Conservation (phyloP, 2,797 vertebrate genomes). For the Tadarida brasiliensis region DNA sequence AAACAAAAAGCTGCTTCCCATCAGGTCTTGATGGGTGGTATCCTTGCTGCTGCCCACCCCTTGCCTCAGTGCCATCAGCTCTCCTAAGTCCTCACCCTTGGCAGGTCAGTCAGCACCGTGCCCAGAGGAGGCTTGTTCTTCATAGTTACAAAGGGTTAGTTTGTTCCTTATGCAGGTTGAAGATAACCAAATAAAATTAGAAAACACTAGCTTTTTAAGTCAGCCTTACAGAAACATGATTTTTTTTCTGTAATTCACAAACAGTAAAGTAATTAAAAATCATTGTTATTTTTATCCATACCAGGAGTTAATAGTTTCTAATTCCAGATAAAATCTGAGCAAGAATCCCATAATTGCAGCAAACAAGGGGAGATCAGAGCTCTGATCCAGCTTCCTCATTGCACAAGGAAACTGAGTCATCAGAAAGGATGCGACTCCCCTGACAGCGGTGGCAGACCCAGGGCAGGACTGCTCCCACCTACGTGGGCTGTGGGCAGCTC, state of each 20-base stretch:
- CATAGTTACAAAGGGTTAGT: conserved; percentile 17
- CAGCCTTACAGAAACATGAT: neutral
- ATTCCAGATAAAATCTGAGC: conserved; percentile 15
- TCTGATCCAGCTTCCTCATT: neutral
- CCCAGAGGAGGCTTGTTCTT: neutral
- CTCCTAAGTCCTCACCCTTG: neutral
- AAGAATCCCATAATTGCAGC: neutral
- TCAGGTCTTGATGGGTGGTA: conserved; percentile 88
- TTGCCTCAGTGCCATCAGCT: conserved; percentile 63
- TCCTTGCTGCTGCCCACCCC: conserved; percentile 74
- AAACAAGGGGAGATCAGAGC: neutral
- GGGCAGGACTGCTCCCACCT: neutral
- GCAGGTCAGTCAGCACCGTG: conserved; percentile 40
- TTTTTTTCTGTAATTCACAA: conserved; percentile 25
- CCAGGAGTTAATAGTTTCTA: neutral
- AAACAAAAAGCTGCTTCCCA: conserved; percentile 86
- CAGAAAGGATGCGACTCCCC: neutral
- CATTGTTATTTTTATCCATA: neutral
- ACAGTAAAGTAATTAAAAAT: neutral
- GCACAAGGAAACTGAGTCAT: neutral
- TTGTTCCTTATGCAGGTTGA: neutral
- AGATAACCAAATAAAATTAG: neutral
- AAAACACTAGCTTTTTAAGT: neutral
- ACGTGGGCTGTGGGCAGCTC: fast-evolving
- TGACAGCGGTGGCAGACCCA: too few relatives aligned